Evolutionary conservation across 2,888 invertebrate species (phyloP).

Genomic region (Gastrophysa polygoni): DNA sequence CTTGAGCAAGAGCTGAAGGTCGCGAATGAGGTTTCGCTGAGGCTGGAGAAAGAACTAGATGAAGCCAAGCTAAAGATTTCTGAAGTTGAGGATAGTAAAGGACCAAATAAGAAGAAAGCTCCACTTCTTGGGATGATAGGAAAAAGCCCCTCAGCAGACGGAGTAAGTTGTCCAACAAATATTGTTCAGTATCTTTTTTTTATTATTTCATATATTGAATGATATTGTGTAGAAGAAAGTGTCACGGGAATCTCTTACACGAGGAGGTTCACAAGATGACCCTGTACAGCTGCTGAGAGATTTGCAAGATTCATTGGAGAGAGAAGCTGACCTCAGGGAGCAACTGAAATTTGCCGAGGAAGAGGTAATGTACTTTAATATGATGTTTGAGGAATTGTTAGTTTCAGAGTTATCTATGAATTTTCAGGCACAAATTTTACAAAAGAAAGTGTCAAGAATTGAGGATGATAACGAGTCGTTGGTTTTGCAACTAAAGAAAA

Average conservation of each 20-base stretch:
- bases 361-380: conserved; percentile 67
- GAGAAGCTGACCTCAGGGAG: conserved; percentile 92
- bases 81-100: conserved; percentile 54
- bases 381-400: neutral
- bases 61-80: conserved; percentile 66
- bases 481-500: conserved; percentile 94
- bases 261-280: conserved; percentile 82
- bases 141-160: conserved; percentile 66
- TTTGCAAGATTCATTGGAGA: conserved; percentile 88
- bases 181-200: neutral
- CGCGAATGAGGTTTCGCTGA: conserved; percentile 74
- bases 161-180: conserved; percentile 55
- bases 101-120: conserved; percentile 62
- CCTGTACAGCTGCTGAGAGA: conserved; percentile 83
- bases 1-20: conserved; percentile 86
- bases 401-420: conserved; percentile 40
- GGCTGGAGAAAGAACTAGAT: conserved; percentile 74
- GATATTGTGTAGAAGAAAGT: conserved; percentile 63
- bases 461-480: conserved; percentile 98
- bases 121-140: conserved; percentile 64
- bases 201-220: too few relatives aligned
- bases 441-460: conserved; percentile 88
- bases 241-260: conserved; percentile 74
- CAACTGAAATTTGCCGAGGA: conserved; percentile 92
- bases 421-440: conserved; percentile 82